Percentiles rank a stretch among this genome's conserved stretches.
Conservation (phyloP, 1,140 invertebrate species). For the Cotesia chilonis region DNA sequence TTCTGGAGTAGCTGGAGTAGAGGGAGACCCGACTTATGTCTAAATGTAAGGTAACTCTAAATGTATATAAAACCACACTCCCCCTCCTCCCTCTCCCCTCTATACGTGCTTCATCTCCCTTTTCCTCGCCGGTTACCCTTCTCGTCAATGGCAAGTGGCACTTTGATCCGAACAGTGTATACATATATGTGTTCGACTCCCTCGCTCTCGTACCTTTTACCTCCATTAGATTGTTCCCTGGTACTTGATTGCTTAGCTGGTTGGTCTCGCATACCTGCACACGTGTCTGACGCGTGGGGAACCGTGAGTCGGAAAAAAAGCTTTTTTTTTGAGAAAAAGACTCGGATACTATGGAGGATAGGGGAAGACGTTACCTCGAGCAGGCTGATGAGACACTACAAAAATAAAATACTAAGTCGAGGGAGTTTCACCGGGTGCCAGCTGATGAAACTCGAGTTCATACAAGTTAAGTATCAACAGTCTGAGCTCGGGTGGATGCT, state of each 20-base stretch:
- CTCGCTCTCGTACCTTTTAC: not conserved
- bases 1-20: conserved; percentile 24
- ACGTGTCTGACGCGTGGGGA: conserved; percentile 14
- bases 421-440: conserved; percentile 26
- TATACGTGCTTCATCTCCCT: too few species aligned
- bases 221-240: conserved; percentile 2
- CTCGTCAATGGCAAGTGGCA: conserved; percentile 15
- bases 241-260: too few species aligned
- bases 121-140: conserved; percentile 14
- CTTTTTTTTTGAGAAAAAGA: not conserved
- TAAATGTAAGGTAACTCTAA: too few species aligned
- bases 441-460: conserved; percentile 28
- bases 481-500: not conserved
- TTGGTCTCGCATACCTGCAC: conserved; percentile 41
- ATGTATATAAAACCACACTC: not conserved
- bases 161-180: conserved; percentile 18
- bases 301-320: not conserved
- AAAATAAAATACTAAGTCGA: not conserved
- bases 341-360: not conserved
- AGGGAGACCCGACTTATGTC: conserved; percentile 11
- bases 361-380: not conserved
- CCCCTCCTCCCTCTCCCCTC: not conserved
- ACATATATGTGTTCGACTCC: too few species aligned
- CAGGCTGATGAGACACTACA: conserved; percentile 3
- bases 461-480: not conserved